A percentile compares a stretch with the other conserved stretches of the same genome.
These are phyloP conservation scores for Nemoura dubitans DNA, from an alignment of 2,888 invertebrate species.

Conservation along the genomic window DNA sequence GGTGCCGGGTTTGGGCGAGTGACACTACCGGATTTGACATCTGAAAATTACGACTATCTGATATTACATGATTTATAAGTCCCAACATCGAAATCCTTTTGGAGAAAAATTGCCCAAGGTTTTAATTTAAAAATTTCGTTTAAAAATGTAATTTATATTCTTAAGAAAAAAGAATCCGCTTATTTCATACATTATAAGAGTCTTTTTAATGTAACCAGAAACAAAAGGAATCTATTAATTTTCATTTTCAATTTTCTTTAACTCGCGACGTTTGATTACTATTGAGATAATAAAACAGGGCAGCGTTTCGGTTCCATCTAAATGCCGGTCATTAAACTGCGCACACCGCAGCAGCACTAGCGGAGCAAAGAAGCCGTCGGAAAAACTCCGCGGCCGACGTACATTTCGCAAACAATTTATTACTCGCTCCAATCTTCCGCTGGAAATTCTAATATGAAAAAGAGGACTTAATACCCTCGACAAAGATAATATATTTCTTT, in stretches of 20 bases:
- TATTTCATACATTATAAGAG: conserved; percentile 22
- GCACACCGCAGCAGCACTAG: neutral
- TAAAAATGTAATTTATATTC: conserved; percentile 34
- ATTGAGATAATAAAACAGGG: conserved; percentile 33
- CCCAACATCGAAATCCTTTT: neutral
- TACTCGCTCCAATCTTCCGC: conserved; percentile 20
- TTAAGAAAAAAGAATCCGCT: neutral
- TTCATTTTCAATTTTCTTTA: conserved; percentile 40
- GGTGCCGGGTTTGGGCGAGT: neutral
- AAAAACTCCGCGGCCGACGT: neutral
- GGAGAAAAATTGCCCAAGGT: neutral
- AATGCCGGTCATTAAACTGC: conserved; percentile 35
- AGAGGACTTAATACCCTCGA: conserved; percentile 27
- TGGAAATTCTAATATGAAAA: conserved; percentile 27
- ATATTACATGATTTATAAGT: neutral
- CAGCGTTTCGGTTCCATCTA: conserved; percentile 21
- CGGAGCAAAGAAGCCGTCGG: neutral
- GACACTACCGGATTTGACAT: neutral
- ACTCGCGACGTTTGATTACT: conserved; percentile 23
- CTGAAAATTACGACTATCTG: neutral
- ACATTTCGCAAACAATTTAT: conserved; percentile 29
- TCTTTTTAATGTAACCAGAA: conserved; percentile 33
- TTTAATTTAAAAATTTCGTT: conserved; percentile 26
- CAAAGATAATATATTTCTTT: conserved; percentile 12
- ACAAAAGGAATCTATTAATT: conserved; percentile 37